Base-by-base conservation (phyloP, 2,113 vertebrate species). In the Anthoscopus minutus region DNA sequence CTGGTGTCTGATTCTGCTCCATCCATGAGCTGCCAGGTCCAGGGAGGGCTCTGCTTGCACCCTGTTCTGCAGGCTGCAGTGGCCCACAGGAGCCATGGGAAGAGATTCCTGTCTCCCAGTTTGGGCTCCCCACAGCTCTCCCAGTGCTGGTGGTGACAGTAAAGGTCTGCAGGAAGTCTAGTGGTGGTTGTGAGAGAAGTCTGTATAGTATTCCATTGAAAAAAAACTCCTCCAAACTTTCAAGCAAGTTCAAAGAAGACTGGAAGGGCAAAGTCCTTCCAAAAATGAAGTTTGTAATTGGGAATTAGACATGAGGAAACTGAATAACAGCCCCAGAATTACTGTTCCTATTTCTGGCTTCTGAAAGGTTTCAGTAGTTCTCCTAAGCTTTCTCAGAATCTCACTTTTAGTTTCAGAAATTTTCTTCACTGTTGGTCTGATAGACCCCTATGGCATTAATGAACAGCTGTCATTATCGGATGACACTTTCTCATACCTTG, bases 331-430 rank as follows among this genome's bases (percentile, higher is more conserved):
- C 42, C 51, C 37, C 37, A 53, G 31, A 78, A 38, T 38, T 88
- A 18, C 13, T 57, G 25, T 38, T 86, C 60, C 64, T 78, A 1
- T 78, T 92, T 86, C 51, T 96, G 84, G 50, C 50, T n/a, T 83
- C 44, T 42, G 80, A 22, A 90, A 53, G 76, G 22, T 83, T 86
- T 76, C 45, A 44, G 11, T 45, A 48, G 51, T 86, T 3, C 4
- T 86, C 44, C 35, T 56, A 48, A 80, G n/a, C 72, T 88, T 87
- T 69, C 78, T 92, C 54, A 69, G 48, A 70, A 79, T 85, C 40
- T 82, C 71, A 37, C 71, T 77, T 86, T 11, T 24, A 42, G 23
- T 82, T 94, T 82, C 40, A 64, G 79, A 40, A 30, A 8, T 38
- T 31, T 60, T 79, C 53, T 79, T 81, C 9, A 0, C 35, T 72